These are phyloP conservation scores for Dasysyrphus tricinctus DNA, from an alignment of 2,888 invertebrate species.

Conservation along the genomic window DNA sequence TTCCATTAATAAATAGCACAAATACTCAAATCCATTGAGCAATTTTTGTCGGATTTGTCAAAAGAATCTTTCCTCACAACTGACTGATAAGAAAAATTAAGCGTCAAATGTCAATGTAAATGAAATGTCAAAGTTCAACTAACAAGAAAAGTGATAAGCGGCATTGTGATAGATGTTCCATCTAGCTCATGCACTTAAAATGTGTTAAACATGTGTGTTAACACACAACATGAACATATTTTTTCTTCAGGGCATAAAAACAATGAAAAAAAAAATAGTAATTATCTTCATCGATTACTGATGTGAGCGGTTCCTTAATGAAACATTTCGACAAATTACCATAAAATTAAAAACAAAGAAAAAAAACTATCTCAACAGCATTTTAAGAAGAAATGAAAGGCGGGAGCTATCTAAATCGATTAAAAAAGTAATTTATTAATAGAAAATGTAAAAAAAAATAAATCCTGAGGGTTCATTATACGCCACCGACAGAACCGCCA, in stretches of 20 bases:
- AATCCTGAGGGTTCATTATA: constrained; percentile 27
- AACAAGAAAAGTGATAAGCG: constrained; percentile 25
- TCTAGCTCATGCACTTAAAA: neutral
- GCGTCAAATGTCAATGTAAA: constrained; percentile 30
- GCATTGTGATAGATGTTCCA: neutral
- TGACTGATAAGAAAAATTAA: neutral
- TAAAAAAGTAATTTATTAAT: constrained; percentile 38
- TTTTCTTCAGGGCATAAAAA: neutral
- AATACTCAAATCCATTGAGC: neutral
- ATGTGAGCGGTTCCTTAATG: constrained; percentile 35
- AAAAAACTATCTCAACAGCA: neutral
- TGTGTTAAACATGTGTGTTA: constrained; percentile 26
- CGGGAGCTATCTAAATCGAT: constrained; percentile 29
- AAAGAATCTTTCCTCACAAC: neutral
- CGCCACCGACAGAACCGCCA: neutral
- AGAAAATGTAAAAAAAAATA: constrained; percentile 8
- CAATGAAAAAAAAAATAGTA: neutral
- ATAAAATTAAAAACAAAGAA: constrained; percentile 15
- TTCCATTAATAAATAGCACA: neutral
- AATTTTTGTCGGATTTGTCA: neutral
- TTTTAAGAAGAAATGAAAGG: constrained; percentile 16
- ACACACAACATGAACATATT: constrained; percentile 11
- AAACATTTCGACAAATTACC: constrained; percentile 36
- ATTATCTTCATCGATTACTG: constrained; percentile 24
- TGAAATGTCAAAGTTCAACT: constrained; percentile 28